These are phyloP conservation scores for Villa cingulata DNA, from an alignment of 2,888 invertebrate species.

Conservation along the genomic window DNA sequence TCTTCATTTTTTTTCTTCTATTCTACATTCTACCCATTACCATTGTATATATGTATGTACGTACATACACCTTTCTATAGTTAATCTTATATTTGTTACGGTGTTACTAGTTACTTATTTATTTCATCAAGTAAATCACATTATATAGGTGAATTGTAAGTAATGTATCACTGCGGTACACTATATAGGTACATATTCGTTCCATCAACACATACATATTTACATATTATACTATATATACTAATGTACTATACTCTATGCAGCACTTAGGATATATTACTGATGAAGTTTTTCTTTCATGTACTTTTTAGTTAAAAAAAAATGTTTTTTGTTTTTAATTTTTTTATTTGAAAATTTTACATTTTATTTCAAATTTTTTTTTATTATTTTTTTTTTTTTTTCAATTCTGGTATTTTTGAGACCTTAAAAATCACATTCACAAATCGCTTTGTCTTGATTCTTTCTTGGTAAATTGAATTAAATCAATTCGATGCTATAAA, in stretches of 20 bases:
- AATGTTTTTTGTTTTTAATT: not conserved
- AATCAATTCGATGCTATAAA: conserved; percentile 19
- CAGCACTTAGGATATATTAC: too few relatives aligned
- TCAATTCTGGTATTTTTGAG: not conserved
- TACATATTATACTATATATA: too few relatives aligned
- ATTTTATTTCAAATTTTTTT: too few relatives aligned
- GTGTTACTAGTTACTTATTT: conserved; percentile 8
- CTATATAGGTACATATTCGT: not conserved
- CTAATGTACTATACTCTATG: too few relatives aligned
- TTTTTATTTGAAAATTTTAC: not conserved
- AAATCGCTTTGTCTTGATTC: conserved; percentile 12
- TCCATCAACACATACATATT: too few relatives aligned
- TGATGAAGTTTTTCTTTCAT: too few relatives aligned
- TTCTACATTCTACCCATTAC: too few relatives aligned
- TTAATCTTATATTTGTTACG: not conserved
- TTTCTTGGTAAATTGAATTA: conserved; percentile 21
- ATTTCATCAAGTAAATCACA: not conserved
- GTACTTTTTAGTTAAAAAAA: too few relatives aligned
- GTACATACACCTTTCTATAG: too few relatives aligned
- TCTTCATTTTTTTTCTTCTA: too few relatives aligned
- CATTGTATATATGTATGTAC: too few relatives aligned
- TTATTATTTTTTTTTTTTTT: not conserved
- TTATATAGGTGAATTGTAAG: too few relatives aligned
- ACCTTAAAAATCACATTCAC: conserved; percentile 6
- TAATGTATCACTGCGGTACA: not conserved